Evolutionary conservation across 2,888 invertebrate genomes (phyloP), one percentile per base, ranked within the genome.

Genomic region (Chrysolina oricalcia): DNA sequence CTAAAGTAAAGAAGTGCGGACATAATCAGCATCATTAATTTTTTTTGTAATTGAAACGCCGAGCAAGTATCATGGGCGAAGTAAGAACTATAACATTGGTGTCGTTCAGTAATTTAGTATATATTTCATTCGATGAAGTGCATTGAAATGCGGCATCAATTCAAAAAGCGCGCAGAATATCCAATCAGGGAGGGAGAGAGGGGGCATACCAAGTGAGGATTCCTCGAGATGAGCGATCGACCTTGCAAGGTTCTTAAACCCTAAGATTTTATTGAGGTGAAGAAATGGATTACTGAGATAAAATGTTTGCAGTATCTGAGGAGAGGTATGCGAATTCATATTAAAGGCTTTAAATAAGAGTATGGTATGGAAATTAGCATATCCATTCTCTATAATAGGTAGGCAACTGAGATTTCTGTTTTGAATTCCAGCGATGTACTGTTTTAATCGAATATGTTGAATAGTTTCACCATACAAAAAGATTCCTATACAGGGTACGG

Each of bases 161-260:
- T 59, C 59, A 59, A 17, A 59, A 15, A 59, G 59, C 59, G 59
- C 59, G 59, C 59, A 59, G 59, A 59, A 59, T 59, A 59, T 59
- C 59, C 48, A 64, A 73, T 64, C 65, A 70, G 43, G 27, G 64
- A 50, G 65, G 64, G 40, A 64, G 63, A 13, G 53, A 62, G 56
- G 62, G 59, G 72, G 69, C 63, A 75, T 64, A 21, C 73, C 59
- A 59, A 76, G 65, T 65, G 59, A 67, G 69, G 71, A 77, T 76
- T 72, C 73, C 71, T 77, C 72, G 62, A 68, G 56, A 65, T 73
- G 70, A 70, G 56, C 53, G 73, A 78, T 80, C 84, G 86, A 83
- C 85, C 86, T 86, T 86, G 85, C 83, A 85, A 85, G 85, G 84
- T 84, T 82, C 82, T 85, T 85, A 85, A 73, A 81, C 83, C 83